Percentiles rank a stretch among this genome's conserved stretches.
These are phyloP conservation scores for Ceratina calcarata DNA, from an alignment of 1,140 invertebrate genomes.

Conservation along the genomic window DNA sequence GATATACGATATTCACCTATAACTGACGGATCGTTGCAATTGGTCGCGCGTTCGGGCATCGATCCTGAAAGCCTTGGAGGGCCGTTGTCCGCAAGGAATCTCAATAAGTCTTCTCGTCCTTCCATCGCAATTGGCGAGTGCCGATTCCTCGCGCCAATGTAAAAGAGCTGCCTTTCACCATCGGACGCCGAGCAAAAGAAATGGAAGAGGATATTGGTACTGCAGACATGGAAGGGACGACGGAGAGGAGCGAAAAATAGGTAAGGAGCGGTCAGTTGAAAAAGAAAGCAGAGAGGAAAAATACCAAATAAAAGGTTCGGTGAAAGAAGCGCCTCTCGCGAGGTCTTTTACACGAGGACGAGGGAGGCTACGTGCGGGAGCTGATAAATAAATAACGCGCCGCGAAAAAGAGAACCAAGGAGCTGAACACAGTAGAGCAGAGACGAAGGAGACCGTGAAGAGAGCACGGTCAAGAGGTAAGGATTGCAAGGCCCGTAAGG, in stretches of 20 bases:
- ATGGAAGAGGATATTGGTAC: neutral
- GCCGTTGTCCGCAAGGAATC: conserved; percentile 50
- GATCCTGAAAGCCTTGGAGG: conserved; percentile 21
- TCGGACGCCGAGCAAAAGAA: conserved; percentile 11
- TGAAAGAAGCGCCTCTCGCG: conserved; percentile 33
- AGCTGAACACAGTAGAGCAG: neutral
- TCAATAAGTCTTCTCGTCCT: conserved; percentile 40
- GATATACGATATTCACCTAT: conserved; percentile 30
- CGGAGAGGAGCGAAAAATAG: neutral
- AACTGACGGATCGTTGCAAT: conserved; percentile 32
- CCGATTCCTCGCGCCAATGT: conserved; percentile 34
- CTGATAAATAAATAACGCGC: conserved; percentile 74
- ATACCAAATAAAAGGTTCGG: conserved; percentile 16
- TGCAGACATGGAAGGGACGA: too few species aligned
- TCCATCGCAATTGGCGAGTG: conserved; percentile 43
- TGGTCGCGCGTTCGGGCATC: conserved; percentile 32
- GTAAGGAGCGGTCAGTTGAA: neutral
- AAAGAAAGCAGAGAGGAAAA: neutral
- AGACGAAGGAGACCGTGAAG: neutral
- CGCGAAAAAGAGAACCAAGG: neutral
- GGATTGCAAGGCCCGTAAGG: conserved; percentile 64
- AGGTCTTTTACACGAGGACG: conserved; percentile 42
- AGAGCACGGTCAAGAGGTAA: conserved; percentile 68
- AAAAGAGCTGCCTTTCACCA: conserved; percentile 27
- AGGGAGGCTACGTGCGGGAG: conserved; percentile 45